Evolutionary conservation across 2,113 vertebrate genomes (phyloP), one percentile per base, ranked within the genome.

Genomic region (Mionectes macconnelli): DNA sequence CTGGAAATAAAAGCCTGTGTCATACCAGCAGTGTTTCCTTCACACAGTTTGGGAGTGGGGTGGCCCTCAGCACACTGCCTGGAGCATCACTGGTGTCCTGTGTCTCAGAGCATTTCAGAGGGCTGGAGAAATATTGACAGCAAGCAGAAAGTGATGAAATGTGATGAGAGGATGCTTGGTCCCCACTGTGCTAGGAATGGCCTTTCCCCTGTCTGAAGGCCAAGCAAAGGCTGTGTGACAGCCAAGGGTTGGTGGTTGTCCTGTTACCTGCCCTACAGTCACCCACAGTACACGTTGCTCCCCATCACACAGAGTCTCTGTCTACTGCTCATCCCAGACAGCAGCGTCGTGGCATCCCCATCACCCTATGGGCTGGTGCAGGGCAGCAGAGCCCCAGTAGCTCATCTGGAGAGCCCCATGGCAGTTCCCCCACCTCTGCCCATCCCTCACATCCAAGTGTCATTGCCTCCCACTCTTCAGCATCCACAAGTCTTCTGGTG

Each of bases 181-280:
- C 33, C 40, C 25, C 2, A 1, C 59, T 49, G n/a, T 44, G 37
- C 57, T 52, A 17, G 33, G 44, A 68, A 64, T 31, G 69, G 49
- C 49, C 44, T 68, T 72, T 72, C 52, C 52, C 20, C 1, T 2
- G 15, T 28, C 47, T 35, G 50, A 91, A 64, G 1, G 5, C 42
- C 35, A 50, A 37, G 21, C 1, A 1, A 72, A 89, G 31, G 33
- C 62, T 18, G 3, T 10, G 33, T 52, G 49, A 47, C 4, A 9
- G 18, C 24, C 0, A 0, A 42, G 11, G 19, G 7, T 33, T 76
- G 44, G 19, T 1, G 0, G 18, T 6, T 5, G 3, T 39, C 30
- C 44, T 47, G 14, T 40, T 24, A 52, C 56, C n/a, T 30, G 20
- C 27, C 64, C n/a, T 30, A 25, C 27, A 76, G 52, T 52, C 6